These are phyloP conservation scores for Trachythela sp. DNA, from an alignment of 64 coral and sea anemone genomes.

Conservation along the genomic window DNA sequence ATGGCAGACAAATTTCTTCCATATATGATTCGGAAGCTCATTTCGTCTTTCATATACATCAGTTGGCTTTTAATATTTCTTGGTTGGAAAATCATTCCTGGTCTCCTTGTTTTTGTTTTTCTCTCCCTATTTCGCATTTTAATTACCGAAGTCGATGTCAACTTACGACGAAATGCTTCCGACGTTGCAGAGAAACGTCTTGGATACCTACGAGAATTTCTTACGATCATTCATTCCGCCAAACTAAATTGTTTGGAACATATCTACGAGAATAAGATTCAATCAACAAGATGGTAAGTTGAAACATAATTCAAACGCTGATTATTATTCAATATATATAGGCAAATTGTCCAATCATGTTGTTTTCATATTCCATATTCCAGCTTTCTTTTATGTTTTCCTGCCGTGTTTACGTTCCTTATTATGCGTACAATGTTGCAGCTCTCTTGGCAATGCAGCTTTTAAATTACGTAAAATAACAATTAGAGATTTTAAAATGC, in stretches of 20 bases:
- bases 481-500: too few species aligned
- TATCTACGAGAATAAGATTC: neutral
- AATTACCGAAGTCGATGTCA: neutral
- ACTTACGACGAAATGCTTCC: neutral
- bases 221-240: neutral
- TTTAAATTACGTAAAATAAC: too few species aligned
- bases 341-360: too few species aligned
- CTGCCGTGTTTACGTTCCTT: too few species aligned
- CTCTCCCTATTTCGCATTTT: neutral
- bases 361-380: too few species aligned
- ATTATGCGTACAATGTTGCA: too few species aligned
- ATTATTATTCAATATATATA: too few species aligned
- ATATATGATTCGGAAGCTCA: neutral
- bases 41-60: neutral
- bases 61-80: neutral
- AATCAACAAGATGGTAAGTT: neutral
- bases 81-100: neutral
- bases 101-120: neutral
- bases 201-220: neutral
- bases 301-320: too few species aligned
- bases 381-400: too few species aligned
- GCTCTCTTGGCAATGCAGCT: too few species aligned
- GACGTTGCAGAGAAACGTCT: neutral
- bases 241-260: neutral
- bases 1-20: neutral